These are phyloP conservation scores for Hydrocynus forskahlii DNA, from an alignment of 2,797 vertebrate species.

Conservation along the genomic window DNA sequence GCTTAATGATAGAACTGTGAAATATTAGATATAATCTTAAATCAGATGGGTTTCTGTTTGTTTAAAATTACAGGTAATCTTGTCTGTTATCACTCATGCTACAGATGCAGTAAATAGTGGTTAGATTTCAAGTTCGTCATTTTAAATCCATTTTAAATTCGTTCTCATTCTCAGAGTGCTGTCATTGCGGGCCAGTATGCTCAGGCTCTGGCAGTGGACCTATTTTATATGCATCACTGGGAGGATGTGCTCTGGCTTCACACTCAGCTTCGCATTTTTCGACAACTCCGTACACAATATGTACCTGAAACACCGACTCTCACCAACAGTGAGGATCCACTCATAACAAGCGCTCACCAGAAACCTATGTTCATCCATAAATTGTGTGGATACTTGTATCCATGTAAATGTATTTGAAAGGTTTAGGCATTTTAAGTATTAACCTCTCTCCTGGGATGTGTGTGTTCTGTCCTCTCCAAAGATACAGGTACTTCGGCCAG, in stretches of 20 bases:
- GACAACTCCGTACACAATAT: slow-evolving; percentile 58
- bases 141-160: background rate
- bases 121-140: background rate
- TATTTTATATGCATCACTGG: slow-evolving; percentile 70
- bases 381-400: background rate
- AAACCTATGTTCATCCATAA: background rate
- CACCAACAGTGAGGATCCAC: slow-evolving; percentile 57
- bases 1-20: background rate
- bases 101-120: background rate
- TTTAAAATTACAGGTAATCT: background rate
- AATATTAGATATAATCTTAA: too few relatives aligned
- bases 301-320: slow-evolving; percentile 57
- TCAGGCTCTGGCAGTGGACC: slow-evolving; percentile 61
- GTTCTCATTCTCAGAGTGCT: slow-evolving; percentile 59
- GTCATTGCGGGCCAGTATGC: slow-evolving; percentile 63
- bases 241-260: slow-evolving; percentile 66
- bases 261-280: slow-evolving; percentile 68
- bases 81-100: background rate
- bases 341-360: background rate
- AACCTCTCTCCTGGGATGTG: background rate
- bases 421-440: background rate
- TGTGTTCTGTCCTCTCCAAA: slow-evolving; percentile 29
- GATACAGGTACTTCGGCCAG: slow-evolving; percentile 60
- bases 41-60: background rate
- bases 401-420: background rate